Evolutionary conservation across 1,140 invertebrate species (phyloP).

Genomic region (Idris sp.): DNA sequence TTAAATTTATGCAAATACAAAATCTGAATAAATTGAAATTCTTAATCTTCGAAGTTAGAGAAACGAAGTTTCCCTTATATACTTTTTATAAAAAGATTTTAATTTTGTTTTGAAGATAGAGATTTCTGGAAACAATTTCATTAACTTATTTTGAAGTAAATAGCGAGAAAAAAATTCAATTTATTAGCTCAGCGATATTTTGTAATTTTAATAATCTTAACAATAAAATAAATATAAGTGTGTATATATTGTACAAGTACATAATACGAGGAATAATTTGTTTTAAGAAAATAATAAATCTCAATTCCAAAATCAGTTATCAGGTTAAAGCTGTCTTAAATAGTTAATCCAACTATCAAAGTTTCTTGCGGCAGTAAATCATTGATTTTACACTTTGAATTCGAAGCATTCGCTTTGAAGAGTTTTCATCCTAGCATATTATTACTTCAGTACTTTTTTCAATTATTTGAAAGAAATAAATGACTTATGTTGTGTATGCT

Average conservation of each 20-base stretch:
- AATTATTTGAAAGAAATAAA: slow-evolving; percentile 27
- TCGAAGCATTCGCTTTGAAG: slow-evolving; percentile 18
- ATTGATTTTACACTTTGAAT: slow-evolving; percentile 42
- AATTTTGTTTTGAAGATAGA: slow-evolving; percentile 9
- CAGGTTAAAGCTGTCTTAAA: slow-evolving; percentile 30
- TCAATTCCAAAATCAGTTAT: slow-evolving; percentile 21
- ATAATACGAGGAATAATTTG: neutral
- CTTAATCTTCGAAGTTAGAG: slow-evolving; percentile 24
- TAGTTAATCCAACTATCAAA: slow-evolving; percentile 35
- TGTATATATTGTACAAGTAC: neutral
- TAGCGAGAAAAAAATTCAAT: no score
- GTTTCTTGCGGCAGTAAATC: slow-evolving; percentile 34
- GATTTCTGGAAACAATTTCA: neutral
- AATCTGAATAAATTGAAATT: slow-evolving; percentile 45
- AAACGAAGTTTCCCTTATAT: slow-evolving; percentile 12
- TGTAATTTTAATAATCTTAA: no score
- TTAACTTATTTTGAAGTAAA: neutral
- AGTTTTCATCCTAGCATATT: slow-evolving; percentile 19
- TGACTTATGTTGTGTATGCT: neutral
- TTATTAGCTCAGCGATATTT: no score
- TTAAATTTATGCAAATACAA: slow-evolving; percentile 40
- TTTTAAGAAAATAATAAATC: slow-evolving; percentile 24
- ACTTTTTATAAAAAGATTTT: slow-evolving; percentile 21
- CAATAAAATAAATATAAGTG: no score
- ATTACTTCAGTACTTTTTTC: slow-evolving; percentile 9